A percentile compares a stretch with the other conserved stretches of the same genome.
Conservation (phyloP, 2,113 vertebrate genomes). For the Cinclus mexicanus region DNA sequence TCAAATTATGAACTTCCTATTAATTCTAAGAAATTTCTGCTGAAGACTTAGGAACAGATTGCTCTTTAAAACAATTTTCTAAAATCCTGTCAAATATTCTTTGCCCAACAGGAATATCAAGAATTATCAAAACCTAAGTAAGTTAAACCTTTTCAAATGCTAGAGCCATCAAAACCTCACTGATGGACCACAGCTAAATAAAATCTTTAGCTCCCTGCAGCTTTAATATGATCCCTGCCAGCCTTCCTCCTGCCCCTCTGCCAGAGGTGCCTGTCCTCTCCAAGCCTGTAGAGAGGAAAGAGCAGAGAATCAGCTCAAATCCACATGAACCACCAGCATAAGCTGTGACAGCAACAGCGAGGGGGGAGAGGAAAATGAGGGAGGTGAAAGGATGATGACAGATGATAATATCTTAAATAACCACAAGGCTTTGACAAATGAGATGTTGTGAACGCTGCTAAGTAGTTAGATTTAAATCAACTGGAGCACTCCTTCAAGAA, state of each 20-base stretch:
- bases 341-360: neutral
- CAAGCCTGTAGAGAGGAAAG: neutral
- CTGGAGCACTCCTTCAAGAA: neutral
- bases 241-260: neutral
- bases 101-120: neutral
- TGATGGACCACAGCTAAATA: neutral
- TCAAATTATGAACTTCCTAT: neutral
- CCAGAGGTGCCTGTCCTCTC: neutral
- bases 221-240: neutral
- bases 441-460: neutral
- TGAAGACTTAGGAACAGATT: neutral
- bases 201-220: neutral
- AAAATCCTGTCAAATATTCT: neutral
- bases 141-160: neutral
- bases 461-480: slow-evolving; percentile 36
- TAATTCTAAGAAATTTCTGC: neutral
- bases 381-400: slow-evolving; percentile 56
- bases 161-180: neutral
- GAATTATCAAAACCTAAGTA: neutral
- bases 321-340: neutral
- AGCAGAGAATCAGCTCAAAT: neutral
- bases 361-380: slow-evolving; percentile 2
- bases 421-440: slow-evolving; percentile 41
- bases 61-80: neutral
- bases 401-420: slow-evolving; percentile 54